Evolutionary conservation across 2,888 invertebrate genomes (phyloP), one percentile per base, ranked within the genome.

Genomic region (Bellardia bayeri): DNA sequence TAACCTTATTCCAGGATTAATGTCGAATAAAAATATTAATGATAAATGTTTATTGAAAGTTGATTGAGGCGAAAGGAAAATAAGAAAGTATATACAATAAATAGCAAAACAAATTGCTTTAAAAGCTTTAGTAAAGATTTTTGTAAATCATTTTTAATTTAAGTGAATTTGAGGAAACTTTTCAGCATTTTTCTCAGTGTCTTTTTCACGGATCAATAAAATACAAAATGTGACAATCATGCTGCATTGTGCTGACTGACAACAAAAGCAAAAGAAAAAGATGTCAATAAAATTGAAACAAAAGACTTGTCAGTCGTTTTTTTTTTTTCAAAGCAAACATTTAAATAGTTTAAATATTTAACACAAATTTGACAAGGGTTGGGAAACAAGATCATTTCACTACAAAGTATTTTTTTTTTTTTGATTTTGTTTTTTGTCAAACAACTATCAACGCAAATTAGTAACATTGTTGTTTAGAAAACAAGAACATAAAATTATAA

Each of bases 11-110:
- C 82, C 66, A 56, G 85, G 87, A 87, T 87, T 87, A 87, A 79
- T 79, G 56, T 51, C 42, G 40, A 64, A 69, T 61, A 79, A 42
- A 82, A 71, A 72, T 72, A 68, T 66, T 71, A 82, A 85, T 87
- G 82, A 85, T 87, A 82, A 82, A 87, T 87, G 85, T 87, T 87
- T 85, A 87, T 82, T 74, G 85, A 82, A 78, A 56, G 49, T 58
- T 78, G 58, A 84, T 87, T 42, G 76, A 82, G 56, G 45, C 16
- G 51, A 58, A 76, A 56, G 11, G 56, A 58, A 56, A 16, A 6
- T 58, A 30, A 13, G 23, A n/a, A 37, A 37, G 23, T 14, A 23
- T 2, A 16, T 33, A 54, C n/a, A n/a, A n/a, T 23, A 16, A 51
- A 8, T 37, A 63, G 33, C 6, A 6, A 30, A 13, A 42, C 8